Evolutionary conservation across 2,113 vertebrate genomes (phyloP).

Genomic region (Benitochromis conjunctus): DNA sequence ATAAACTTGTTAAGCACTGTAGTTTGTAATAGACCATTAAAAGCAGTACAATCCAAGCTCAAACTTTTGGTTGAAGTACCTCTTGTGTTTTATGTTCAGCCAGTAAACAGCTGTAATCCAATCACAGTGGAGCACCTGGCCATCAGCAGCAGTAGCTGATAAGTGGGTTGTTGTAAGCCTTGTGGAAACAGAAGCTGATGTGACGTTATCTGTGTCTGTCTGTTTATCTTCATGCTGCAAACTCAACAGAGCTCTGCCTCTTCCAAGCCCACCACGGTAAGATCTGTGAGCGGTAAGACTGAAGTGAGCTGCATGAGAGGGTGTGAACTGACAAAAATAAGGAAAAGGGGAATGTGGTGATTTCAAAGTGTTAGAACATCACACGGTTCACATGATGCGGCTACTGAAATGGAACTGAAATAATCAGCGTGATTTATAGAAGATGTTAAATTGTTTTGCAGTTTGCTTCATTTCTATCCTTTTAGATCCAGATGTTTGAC

Average conservation of each 20-base stretch:
- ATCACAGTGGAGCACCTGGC: conserved; percentile 1
- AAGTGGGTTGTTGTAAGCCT: conserved; percentile 19
- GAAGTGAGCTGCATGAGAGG: neutral
- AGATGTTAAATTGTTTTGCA: neutral
- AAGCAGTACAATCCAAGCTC: neutral
- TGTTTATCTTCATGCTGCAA: conserved; percentile 52
- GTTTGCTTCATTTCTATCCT: neutral
- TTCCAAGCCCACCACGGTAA: conserved; percentile 91
- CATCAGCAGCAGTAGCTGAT: neutral
- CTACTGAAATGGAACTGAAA: neutral
- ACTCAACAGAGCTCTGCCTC: conserved; percentile 81
- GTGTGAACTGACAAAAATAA: neutral
- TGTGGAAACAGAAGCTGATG: neutral
- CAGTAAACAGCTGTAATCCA: conserved; percentile 25
- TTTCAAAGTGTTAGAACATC: neutral
- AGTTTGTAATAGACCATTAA: neutral
- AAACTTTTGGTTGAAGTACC: neutral
- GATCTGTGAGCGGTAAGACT: conserved; percentile 7
- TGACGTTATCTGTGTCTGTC: conserved; percentile 15
- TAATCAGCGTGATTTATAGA: neutral
- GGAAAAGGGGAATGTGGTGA: neutral
- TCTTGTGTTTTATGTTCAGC: neutral
- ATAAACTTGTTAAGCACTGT: neutral
- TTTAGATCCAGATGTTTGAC: neutral
- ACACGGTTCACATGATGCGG: neutral